Conservation (phyloP, 1,140 invertebrate genomes). For the Wasmannia auropunctata region DNA sequence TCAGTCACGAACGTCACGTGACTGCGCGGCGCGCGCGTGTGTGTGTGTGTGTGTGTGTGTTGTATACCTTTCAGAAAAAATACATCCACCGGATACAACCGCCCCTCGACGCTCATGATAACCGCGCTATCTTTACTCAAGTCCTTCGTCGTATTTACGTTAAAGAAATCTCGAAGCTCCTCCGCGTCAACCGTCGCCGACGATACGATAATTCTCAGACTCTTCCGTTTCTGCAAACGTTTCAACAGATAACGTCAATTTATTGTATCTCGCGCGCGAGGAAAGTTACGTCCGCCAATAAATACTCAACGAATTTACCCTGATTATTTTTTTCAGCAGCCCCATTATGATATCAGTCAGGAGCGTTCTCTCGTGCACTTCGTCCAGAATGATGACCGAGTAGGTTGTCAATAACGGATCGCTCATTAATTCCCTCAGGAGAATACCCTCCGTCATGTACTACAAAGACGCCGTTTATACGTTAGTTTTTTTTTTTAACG, state of each 20-base stretch:
- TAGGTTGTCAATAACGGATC: slow-evolving; percentile 97
- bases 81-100: slow-evolving; percentile 95
- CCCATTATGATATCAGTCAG: slow-evolving; percentile 98
- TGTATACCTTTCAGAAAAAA: slow-evolving; percentile 91
- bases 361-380: slow-evolving; percentile 97
- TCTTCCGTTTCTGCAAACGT: slow-evolving; percentile 91
- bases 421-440: slow-evolving; percentile 97
- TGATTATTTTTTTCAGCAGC: slow-evolving; percentile 96
- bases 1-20: background rate
- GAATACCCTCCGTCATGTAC: slow-evolving; percentile 98
- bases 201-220: slow-evolving; percentile 94
- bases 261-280: background rate
- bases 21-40: too few species aligned
- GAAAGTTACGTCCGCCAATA: background rate
- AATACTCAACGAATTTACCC: slow-evolving; percentile 83
- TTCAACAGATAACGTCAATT: slow-evolving; percentile 6
- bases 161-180: slow-evolving; percentile 95
- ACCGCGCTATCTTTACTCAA: slow-evolving; percentile 89
- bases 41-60: background rate
- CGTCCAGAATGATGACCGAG: slow-evolving; percentile 96
- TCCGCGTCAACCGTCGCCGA: slow-evolving; percentile 98
- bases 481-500: background rate
- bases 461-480: slow-evolving; percentile 83
- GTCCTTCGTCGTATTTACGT: slow-evolving; percentile 88
- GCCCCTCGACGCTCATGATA: slow-evolving; percentile 95